Evolutionary conservation across 2,797 vertebrate species (phyloP).

Genomic region (Manis javanica): DNA sequence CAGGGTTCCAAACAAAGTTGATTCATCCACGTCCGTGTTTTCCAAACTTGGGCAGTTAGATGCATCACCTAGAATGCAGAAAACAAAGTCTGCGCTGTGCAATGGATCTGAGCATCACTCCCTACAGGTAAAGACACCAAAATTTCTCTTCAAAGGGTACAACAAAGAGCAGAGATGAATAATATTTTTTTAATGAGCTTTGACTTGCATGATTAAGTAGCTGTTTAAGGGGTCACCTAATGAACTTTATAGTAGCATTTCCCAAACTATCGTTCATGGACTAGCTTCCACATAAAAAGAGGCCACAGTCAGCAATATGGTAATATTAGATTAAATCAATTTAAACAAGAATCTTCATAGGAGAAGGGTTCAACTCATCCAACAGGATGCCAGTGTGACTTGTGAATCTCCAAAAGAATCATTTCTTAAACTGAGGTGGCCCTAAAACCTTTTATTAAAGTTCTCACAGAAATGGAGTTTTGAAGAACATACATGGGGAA

Average conservation of each 20-base stretch:
- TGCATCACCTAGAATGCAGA: slow-evolving; percentile 87
- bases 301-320: background rate
- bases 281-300: background rate
- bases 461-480: background rate
- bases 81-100: background rate
- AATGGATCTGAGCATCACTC: background rate
- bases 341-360: background rate
- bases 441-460: background rate
- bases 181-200: background rate
- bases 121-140: background rate
- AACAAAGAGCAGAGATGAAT: background rate
- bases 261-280: background rate
- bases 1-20: slow-evolving; percentile 27
- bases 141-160: background rate
- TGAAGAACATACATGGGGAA: background rate
- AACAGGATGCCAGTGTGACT: background rate
- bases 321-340: background rate
- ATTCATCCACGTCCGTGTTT: slow-evolving; percentile 81
- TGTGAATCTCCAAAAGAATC: background rate
- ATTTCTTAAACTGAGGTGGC: background rate
- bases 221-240: background rate
- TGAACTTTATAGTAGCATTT: background rate
- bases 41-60: slow-evolving; percentile 80
- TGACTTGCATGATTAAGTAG: background rate
- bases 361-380: background rate